Conservation (phyloP, 2,113 vertebrate genomes). For the Trogon melanurus region DNA sequence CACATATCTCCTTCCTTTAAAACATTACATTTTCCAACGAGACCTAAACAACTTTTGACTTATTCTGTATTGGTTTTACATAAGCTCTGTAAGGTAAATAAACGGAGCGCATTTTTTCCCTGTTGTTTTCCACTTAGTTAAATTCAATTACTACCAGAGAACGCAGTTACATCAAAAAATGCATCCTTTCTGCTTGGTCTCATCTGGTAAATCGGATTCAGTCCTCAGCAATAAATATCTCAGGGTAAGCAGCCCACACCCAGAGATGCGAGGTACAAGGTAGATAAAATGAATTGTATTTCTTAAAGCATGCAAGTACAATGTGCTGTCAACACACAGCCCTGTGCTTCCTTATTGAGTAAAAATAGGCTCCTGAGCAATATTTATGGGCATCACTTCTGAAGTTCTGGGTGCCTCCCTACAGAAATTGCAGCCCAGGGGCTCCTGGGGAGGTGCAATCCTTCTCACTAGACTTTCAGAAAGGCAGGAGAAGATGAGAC, state of each 20-base stretch:
- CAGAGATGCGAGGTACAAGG: background rate
- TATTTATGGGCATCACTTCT: background rate
- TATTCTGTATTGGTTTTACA: background rate
- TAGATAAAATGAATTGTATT: background rate
- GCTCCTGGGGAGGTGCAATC: rapidly evolving
- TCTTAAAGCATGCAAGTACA: background rate
- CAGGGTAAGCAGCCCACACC: background rate
- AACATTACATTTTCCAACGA: background rate
- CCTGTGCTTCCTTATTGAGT: background rate
- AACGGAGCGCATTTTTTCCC: background rate
- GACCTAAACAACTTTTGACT: background rate
- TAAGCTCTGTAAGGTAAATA: background rate
- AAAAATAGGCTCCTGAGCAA: background rate
- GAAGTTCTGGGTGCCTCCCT: background rate
- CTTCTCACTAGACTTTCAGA: background rate
- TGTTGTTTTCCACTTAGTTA: background rate
- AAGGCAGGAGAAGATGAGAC: background rate
- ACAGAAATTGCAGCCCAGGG: background rate
- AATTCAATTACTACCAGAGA: background rate
- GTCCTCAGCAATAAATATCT: background rate
- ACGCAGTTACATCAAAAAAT: background rate
- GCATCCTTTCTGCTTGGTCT: background rate
- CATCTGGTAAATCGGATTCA: background rate
- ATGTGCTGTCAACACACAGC: rapidly evolving
- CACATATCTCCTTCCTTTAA: background rate